Conservation (phyloP, 1,140 invertebrate genomes). For the Philopotamus ludificatus region DNA sequence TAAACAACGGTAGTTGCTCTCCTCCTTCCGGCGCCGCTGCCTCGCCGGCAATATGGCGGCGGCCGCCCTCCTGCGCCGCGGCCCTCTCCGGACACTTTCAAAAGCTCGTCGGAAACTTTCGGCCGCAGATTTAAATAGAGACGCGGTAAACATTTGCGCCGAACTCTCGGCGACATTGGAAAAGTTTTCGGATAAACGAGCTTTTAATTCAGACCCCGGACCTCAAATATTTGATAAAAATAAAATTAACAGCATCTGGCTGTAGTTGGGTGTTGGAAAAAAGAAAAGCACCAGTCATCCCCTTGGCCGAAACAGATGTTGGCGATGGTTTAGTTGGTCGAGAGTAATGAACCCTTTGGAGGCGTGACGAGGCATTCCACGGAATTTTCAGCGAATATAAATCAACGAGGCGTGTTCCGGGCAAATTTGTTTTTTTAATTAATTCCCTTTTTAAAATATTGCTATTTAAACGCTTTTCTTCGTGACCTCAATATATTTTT, state of each 20-base stretch:
- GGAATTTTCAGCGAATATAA: neutral
- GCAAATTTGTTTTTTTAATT: no score
- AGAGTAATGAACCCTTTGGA: neutral
- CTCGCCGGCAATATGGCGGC: neutral
- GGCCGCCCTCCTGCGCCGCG: neutral
- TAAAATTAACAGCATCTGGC: no score
- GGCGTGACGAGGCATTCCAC: neutral
- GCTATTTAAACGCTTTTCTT: no score
- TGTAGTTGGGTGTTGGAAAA: neutral
- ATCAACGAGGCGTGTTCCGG: no score
- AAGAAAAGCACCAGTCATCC: neutral
- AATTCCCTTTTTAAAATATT: no score
- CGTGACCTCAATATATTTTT: no score
- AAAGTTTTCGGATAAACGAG: neutral
- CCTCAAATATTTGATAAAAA: neutral
- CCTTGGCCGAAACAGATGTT: neutral
- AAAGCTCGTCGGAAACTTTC: slow-evolving; percentile 33
- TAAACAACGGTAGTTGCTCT: no score
- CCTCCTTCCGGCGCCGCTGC: neutral
- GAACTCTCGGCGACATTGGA: neutral
- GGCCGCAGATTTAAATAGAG: slow-evolving; percentile 20
- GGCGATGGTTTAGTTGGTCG: neutral
- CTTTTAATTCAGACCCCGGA: neutral
- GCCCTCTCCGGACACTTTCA: slow-evolving; percentile 14
- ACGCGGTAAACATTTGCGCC: slow-evolving; percentile 19